Evolutionary conservation across 2,797 vertebrate genomes (phyloP).

Genomic region (Sebastes variabilis): DNA sequence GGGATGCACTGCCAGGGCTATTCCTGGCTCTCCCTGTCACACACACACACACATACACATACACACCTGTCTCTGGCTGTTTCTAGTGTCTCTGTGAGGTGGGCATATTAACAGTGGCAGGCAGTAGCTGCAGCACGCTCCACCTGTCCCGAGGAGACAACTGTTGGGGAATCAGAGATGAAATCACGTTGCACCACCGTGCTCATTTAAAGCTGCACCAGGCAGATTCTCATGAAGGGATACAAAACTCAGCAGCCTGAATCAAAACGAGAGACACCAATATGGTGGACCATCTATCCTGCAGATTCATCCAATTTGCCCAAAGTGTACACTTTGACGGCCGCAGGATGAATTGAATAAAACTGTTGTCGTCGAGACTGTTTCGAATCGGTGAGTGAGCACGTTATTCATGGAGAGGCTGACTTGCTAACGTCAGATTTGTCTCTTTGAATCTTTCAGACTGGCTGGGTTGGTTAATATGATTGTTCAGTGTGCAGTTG

Average conservation of each 20-base stretch:
- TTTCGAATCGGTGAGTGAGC: background rate
- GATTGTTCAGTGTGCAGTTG: too few species aligned
- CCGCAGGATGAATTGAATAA: background rate
- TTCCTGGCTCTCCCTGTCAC: conserved; percentile 54
- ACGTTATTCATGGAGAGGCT: background rate
- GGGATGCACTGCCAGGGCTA: conserved; percentile 52
- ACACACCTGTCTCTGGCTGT: conserved; percentile 47
- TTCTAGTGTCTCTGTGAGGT: conserved; percentile 38
- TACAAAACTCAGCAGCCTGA: background rate
- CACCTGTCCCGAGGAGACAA: conserved; percentile 61
- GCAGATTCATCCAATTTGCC: background rate
- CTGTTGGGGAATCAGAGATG: conserved; percentile 40
- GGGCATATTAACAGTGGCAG: conserved; percentile 67
- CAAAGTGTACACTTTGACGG: background rate
- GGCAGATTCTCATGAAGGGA: conserved; percentile 4
- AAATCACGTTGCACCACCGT: conserved; percentile 30
- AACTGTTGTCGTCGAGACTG: background rate
- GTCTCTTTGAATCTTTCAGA: background rate
- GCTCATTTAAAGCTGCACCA: conserved; percentile 19
- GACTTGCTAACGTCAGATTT: background rate
- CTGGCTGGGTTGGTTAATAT: background rate
- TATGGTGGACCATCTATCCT: background rate
- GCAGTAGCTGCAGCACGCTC: conserved; percentile 44
- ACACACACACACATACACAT: background rate
- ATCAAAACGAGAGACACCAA: background rate